Base-by-base conservation (phyloP, 2,888 invertebrate genomes). In the Sepioteuthis lessoniana region DNA sequence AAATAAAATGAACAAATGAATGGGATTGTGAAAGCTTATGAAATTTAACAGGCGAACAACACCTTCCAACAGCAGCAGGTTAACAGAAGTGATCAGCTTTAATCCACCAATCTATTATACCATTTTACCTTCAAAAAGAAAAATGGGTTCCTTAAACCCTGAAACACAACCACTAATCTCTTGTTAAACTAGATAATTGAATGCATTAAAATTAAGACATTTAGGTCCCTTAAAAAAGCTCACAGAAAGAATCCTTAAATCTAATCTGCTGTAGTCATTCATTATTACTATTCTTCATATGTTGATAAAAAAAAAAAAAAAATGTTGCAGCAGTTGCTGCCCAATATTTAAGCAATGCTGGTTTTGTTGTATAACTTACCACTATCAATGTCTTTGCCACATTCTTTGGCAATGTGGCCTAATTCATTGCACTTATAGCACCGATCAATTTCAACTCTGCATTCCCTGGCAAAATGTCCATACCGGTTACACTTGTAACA, bases 401-500 rank as follows among this genome's bases (percentile, higher is more conserved):
- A 96, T 93, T 96, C 96, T 95, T 96, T 96, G 93, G 96, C 96
- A 94, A 96, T 95, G 94, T 96, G 96, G 35, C 96, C 99, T 97
- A 98, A 98, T 96, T 98, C 98, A 97, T 98, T 98, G 98, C 99
- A 99, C 94, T 97, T 97, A 96, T 98, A 98, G 97, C 98, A 97
- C 95, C 97, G 97, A 97, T 99, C 99, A 95, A 95, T 98, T 96
- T 98, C 98, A 97, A 99, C 99, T 97, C 98, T 98, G 94, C 97
- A 97, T 94, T 97, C 97, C 90, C 97, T 96, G 90, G 97, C 97
- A 95, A 97, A 96, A 95, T 97, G 97, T 25, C 97, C 97, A 47
- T 98, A 98, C 97, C 99, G 98, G 98, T 99, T 98, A 98, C 99
- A 99, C 97, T 98, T 98, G 98, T 98, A 99, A 98, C 99, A 99